A percentile compares a stretch with the other conserved stretches of the same genome.
Conservation (phyloP, 2,888 invertebrate species). For the Ormyrus labotus region DNA sequence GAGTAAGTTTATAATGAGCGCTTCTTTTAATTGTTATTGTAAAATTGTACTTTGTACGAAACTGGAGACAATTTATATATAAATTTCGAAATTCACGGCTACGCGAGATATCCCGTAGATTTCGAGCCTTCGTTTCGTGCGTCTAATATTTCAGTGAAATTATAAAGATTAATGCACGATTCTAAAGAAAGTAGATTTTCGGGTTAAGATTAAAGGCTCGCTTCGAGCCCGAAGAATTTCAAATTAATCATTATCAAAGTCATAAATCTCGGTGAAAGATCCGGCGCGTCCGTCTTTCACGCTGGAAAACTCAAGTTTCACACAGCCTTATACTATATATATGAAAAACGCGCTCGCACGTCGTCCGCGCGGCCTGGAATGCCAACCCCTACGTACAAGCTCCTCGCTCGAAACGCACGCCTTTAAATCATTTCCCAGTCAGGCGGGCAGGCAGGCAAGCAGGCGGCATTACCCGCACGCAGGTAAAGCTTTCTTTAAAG, state of each 20-base stretch:
- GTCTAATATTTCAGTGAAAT: not conserved
- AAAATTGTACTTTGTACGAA: too few species aligned
- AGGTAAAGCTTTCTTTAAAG: not conserved
- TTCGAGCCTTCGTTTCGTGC: not conserved
- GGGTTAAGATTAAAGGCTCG: not conserved
- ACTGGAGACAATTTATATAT: too few species aligned
- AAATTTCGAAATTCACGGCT: too few species aligned
- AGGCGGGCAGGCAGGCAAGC: not conserved
- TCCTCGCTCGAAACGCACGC: not conserved
- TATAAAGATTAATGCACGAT: too few species aligned
- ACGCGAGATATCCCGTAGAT: too few species aligned
- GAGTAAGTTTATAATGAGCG: too few species aligned
- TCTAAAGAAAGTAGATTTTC: too few species aligned
- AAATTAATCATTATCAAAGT: constrained; percentile 52
- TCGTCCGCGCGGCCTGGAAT: not conserved
- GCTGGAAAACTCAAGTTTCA: too few species aligned
- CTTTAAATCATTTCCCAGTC: constrained; percentile 33
- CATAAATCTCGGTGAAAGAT: constrained; percentile 25
- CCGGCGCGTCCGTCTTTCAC: not conserved
- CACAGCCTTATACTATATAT: not conserved
- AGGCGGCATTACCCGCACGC: too few species aligned
- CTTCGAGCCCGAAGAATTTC: constrained; percentile 19
- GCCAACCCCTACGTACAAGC: not conserved
- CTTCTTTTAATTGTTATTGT: too few species aligned
- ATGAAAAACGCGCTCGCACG: constrained; percentile 1